Conservation (phyloP, 2,113 vertebrate genomes). For the Notarius quadriscutis region DNA sequence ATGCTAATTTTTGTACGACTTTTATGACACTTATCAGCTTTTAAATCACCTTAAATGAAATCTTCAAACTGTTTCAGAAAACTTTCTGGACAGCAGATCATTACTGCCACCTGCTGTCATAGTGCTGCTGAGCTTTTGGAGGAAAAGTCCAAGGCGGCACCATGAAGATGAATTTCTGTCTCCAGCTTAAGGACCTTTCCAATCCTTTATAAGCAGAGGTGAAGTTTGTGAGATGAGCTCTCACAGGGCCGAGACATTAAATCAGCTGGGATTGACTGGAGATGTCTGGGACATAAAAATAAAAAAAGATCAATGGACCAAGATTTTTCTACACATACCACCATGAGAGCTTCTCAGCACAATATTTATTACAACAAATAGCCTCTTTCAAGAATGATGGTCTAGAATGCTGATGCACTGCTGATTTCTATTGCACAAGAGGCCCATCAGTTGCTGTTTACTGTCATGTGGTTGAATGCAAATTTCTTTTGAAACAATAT, state of each 20-base stretch:
- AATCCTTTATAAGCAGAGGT: neutral
- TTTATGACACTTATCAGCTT: neutral
- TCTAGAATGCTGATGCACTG: neutral
- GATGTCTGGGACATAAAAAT: neutral
- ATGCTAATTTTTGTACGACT: neutral
- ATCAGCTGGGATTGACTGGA: neutral
- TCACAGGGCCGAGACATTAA: neutral
- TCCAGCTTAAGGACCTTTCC: neutral
- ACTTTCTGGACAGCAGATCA: neutral
- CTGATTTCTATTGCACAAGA: neutral
- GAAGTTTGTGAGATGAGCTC: neutral
- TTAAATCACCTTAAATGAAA: neutral
- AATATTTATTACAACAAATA: neutral
- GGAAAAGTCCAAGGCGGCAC: neutral
- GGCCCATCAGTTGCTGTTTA: neutral
- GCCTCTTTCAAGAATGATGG: neutral
- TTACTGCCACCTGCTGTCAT: slow-evolving; percentile 15
- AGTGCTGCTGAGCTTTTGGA: neutral
- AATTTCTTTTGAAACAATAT: neutral
- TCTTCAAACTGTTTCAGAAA: neutral
- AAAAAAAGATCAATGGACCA: neutral
- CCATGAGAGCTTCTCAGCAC: neutral
- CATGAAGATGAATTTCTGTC: neutral
- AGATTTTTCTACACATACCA: neutral
- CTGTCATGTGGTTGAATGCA: neutral